Evolutionary conservation across 92 coral and sea anemone genomes (phyloP), one percentile per base, ranked within the genome.

Genomic region (Diadumene lineata): DNA sequence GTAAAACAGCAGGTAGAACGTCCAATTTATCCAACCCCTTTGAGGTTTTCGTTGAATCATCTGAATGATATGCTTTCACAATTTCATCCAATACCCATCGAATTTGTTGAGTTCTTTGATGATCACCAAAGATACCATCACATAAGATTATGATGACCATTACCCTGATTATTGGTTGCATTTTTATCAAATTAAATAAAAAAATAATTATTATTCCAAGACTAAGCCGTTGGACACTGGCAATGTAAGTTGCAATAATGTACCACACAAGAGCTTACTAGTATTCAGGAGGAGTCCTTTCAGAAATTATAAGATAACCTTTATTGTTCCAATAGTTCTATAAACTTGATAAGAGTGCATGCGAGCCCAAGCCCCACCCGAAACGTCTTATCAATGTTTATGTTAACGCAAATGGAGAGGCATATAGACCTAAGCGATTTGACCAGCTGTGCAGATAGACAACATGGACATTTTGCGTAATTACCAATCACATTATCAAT

Each of bases 331-430:
- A 53, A 53, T 23, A 53, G 24, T 53, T 53, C 13, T 53, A 53
- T 53, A 53, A 21, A 26, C 29, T 58, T 4, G 31, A 58, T 22
- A 58, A 58, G 30, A 26, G 19, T 53, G 64, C 64, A 58, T 22
- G 30, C 18, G n/a, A 15, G 3, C 18, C 8, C 58, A 21, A 22
- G 16, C 68, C 68, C 68, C 68, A 28, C 68, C 68, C 43, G 43
- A 62, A 15, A 62, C 25, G 23, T 58, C 4, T 62, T 62, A 62
- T 62, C 68, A 30, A 28, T 62, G 68, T 62, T 62, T 62, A 62
- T 62, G 68, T 62, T 30, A 27, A 53, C n/a, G 16, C 23, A 55
- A 55, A 25, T n/a, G 22, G 13, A 11, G 22, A n/a, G 22, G 61
- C 11, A 55, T 11, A 11, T n/a, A 55, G 61, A 9, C 51, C 51